phyloP scores from a whole-genome alignment of 2,888 invertebrate genomes.

The Hyles lineata region DNA sequence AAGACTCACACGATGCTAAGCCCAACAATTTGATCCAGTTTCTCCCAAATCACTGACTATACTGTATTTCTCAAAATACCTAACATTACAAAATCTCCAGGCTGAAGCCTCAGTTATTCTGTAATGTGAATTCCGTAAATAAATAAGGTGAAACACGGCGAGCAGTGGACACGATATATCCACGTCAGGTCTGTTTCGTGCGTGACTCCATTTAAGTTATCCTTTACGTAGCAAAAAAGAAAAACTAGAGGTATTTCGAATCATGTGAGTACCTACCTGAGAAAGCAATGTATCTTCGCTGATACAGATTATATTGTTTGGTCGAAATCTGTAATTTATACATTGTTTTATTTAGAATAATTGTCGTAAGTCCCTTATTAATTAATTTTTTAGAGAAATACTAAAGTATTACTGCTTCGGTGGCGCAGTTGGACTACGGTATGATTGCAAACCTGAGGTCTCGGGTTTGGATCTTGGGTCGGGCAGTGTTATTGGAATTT shows the following conservation, averaged over 20 bases:
- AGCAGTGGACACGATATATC: not conserved
- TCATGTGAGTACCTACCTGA: not conserved
- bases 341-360: too few relatives aligned
- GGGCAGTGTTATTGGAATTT: too few relatives aligned
- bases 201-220: not conserved
- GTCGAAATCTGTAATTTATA: too few relatives aligned
- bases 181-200: not conserved
- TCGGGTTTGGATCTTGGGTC: too few relatives aligned
- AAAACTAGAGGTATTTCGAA: not conserved
- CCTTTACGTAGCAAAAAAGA: not conserved
- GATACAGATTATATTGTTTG: not conserved
- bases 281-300: not conserved
- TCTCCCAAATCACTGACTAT: too few relatives aligned
- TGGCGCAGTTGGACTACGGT: too few relatives aligned
- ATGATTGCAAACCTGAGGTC: too few relatives aligned
- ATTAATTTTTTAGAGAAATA: too few relatives aligned
- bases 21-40: too few relatives aligned
- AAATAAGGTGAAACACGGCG: not conserved
- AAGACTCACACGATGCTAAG: too few relatives aligned
- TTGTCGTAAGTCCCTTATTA: too few relatives aligned
- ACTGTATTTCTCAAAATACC: not conserved
- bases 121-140: not conserved
- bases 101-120: not conserved
- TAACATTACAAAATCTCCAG: not conserved
- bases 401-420: too few relatives aligned